Base-by-base conservation (phyloP, 2,888 invertebrate species). In the Lordiphosa andalusiaca region DNA sequence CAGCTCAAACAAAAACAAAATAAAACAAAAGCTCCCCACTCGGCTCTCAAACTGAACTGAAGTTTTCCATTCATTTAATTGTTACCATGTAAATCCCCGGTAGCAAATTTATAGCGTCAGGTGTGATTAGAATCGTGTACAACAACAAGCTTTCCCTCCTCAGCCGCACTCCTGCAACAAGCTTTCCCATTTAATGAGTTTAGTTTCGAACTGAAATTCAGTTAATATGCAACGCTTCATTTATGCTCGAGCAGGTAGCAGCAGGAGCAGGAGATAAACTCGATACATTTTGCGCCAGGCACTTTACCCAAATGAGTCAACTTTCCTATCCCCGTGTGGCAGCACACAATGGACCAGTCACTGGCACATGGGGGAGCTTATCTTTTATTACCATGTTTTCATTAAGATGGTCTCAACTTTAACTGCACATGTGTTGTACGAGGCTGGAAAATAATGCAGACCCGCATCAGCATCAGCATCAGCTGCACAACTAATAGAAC, bases 311-410 rank as follows among this genome's bases (percentile, higher is more conserved):
- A 82, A 82, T 74, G 69, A 71, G 75, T 67, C 51, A 50, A 48
- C 69, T 60, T 69, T 55, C 70, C 71, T 84, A 84, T 71, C 63
- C 56, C 63, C 56, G 10, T 6, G 30, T 9, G 30, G 9, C 40
- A 35, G 37, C 50, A 82, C 50, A 82, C 82, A 82, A 82, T 71
- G 46, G 63, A 41, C 41, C 56, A 33, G 4, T n/a, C 37, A 9
- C n/a, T 10, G 6, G 9, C 51, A 60, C 37, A 64, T 65, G 62
- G 61, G 61, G 57, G 53, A 62, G 71, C 73, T 81, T 81, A 81
- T 81, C 85, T 83, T 81, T 84, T 76, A 81, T 76, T 71, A 65
- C 65, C 84, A 69, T 71, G 77, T 69, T 69, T 73, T 73, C 83
- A 82, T 82, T 75, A 68, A 63, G 59, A 59, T 74, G 48, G 44